Conservation (phyloP, 2,797 vertebrate genomes). For the Psittacula derbiana region DNA sequence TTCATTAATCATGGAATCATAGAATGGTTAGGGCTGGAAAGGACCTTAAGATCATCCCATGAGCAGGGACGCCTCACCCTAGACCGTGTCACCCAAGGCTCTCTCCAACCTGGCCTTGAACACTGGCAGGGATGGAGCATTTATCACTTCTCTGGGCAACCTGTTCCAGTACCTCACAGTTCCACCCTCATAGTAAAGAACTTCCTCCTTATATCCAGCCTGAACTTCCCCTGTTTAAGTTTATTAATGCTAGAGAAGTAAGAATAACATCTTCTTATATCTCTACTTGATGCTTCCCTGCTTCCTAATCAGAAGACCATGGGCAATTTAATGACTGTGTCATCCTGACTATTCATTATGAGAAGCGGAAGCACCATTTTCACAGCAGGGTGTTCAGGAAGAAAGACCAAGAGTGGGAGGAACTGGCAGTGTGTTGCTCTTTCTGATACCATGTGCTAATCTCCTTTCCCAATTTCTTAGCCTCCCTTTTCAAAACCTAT, state of each 20-base stretch:
- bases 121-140: neutral
- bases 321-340: neutral
- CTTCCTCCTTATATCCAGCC: neutral
- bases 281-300: neutral
- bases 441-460: neutral
- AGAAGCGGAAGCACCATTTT: neutral
- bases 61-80: neutral
- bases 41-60: neutral
- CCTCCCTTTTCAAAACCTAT: neutral
- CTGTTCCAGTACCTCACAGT: neutral
- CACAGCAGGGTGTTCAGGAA: neutral
- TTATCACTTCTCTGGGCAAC: neutral
- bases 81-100: neutral
- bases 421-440: neutral
- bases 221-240: neutral
- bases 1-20: neutral
- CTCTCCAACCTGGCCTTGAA: neutral
- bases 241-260: neutral
- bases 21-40: neutral
- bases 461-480: neutral
- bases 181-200: neutral
- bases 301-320: neutral
- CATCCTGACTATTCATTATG: neutral
- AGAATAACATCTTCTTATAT: neutral
- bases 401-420: neutral